Base-by-base conservation (phyloP, 1,140 invertebrate genomes). In the Calephelis nemesis region DNA sequence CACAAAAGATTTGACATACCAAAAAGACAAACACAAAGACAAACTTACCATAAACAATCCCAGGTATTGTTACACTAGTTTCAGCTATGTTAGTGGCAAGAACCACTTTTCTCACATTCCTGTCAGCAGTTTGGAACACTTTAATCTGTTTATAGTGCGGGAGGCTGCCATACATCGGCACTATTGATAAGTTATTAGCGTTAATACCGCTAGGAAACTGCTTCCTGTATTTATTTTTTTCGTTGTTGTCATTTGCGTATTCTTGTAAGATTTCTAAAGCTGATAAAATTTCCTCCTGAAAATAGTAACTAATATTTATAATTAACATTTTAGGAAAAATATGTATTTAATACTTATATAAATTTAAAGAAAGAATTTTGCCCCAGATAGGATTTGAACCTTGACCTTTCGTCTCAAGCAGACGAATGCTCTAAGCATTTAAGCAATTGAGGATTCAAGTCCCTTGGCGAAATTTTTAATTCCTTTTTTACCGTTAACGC, bases 51-150 rank as follows among this genome's bases (percentile, higher is more conserved):
- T 98, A 98, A 70, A 96, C 95, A 75, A 99, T 96, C 49, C 98
- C 98, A 68, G 95, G 94, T 70, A 98, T 96, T 7, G 97, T 98
- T 30, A 99, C 95, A 6, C 98, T 99, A 0, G 98, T 98, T 92
- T 99, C 99, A 0, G 98, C 98, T 67, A 99, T 98, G 86, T 99
- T 99, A 5, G 99, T 99, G 0, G 98, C 97, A 13, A 99, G 93
- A 0, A 99, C 94, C 42, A 99, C 95, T 93, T 99, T 99, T 47
- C 99, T 93, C 0, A 82, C 79, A 40, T 85, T 86, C 30, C 75
- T 78, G 0, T 81, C 82, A 0, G 74, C 74, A 19, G 70, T 75
- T 64, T 89, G 85, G 63, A 91, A 89, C 2, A 80, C 87, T 84
- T 97, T 97, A 50, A 99, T 82, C 89, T 99, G 96, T 73, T 98